Evolutionary conservation across 2,113 vertebrate genomes (phyloP).

Genomic region (Gobius niger): DNA sequence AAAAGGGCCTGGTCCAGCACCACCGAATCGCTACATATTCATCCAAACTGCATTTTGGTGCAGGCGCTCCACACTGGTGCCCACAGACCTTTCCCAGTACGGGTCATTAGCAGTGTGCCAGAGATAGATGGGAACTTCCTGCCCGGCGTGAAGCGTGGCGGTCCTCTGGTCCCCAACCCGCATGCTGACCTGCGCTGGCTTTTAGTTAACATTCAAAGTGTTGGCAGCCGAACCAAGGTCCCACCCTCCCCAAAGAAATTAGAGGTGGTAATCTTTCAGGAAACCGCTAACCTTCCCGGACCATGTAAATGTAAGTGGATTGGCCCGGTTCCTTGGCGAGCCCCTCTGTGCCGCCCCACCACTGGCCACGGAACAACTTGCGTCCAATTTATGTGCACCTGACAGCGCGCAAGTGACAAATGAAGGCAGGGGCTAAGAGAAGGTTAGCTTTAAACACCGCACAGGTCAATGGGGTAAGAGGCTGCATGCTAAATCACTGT

Average conservation of each 20-base stretch:
- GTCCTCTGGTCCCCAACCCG: constrained; percentile 70
- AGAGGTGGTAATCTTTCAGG: constrained; percentile 80
- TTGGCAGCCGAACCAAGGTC: constrained; percentile 77
- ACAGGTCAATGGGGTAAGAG: constrained; percentile 74
- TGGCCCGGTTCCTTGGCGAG: constrained; percentile 58
- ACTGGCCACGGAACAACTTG: constrained; percentile 53
- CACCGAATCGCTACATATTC: neutral
- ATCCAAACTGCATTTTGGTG: neutral
- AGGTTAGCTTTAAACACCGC: constrained; percentile 82
- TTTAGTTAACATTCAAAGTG: constrained; percentile 82
- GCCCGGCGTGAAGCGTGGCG: constrained; percentile 67
- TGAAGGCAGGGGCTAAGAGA: constrained; percentile 70
- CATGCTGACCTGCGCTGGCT: constrained; percentile 77
- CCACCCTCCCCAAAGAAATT: constrained; percentile 83
- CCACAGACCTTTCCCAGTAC: constrained; percentile 66
- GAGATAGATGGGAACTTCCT: constrained; percentile 81
- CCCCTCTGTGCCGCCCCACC: constrained; percentile 61
- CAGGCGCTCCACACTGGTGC: constrained; percentile 21
- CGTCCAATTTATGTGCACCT: constrained; percentile 74
- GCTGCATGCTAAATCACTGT: constrained; percentile 81
- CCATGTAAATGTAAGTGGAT: constrained; percentile 76
- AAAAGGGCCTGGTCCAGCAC: neutral
- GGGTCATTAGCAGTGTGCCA: constrained; percentile 77
- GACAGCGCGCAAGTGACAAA: constrained; percentile 78
- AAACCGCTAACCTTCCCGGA: constrained; percentile 75